Percentiles rank a stretch among this genome's conserved stretches.
phyloP scores from a whole-genome alignment of 2,797 vertebrate genomes.

The Denticeps clupeoides region DNA sequence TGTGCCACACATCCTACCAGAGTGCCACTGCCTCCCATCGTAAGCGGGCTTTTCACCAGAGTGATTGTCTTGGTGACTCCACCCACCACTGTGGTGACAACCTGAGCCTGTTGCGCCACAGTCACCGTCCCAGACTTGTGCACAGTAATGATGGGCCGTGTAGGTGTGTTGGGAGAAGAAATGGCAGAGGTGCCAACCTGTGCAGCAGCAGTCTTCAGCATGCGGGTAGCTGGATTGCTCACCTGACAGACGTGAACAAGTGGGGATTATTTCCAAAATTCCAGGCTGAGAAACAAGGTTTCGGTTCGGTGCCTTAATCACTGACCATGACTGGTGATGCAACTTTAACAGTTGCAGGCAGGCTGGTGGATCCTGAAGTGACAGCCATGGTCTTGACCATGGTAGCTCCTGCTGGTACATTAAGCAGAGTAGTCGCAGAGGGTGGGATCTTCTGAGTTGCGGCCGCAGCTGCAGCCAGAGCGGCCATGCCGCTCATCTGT shows the following conservation, averaged over 20 bases:
- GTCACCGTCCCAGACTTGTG: constrained; percentile 76
- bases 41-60: constrained; percentile 74
- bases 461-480: constrained; percentile 63
- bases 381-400: constrained; percentile 64
- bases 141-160: constrained; percentile 72
- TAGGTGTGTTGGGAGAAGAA: constrained; percentile 56
- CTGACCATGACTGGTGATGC: constrained; percentile 66
- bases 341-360: constrained; percentile 63
- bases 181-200: constrained; percentile 65
- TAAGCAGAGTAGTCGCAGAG: constrained; percentile 58
- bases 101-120: constrained; percentile 73
- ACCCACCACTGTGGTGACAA: constrained; percentile 72
- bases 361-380: constrained; percentile 56
- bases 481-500: constrained; percentile 75
- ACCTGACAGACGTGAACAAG: constrained; percentile 41
- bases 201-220: constrained; percentile 73
- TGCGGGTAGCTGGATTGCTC: constrained; percentile 69
- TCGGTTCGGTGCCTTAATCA: no score
- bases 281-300: no score
- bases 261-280: not conserved
- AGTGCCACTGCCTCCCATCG: constrained; percentile 63
- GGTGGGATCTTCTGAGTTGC: constrained; percentile 76
- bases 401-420: constrained; percentile 63
- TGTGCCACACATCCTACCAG: constrained; percentile 43
- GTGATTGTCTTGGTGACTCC: constrained; percentile 79